These are phyloP conservation scores for Gymnoscopelus braueri DNA, from an alignment of 2,797 vertebrate genomes.

Conservation along the genomic window DNA sequence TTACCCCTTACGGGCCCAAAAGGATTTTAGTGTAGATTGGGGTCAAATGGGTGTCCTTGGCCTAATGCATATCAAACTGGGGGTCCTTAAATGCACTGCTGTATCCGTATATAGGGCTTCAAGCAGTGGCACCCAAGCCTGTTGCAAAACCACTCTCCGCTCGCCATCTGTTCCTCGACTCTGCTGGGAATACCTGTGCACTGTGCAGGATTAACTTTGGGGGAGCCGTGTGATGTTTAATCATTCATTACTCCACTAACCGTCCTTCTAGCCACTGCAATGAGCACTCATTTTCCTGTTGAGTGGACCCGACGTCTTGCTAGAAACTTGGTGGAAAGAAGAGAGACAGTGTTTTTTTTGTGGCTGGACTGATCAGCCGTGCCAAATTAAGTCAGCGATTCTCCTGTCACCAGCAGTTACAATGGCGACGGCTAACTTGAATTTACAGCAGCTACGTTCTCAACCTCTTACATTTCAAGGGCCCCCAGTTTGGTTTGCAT, in stretches of 20 bases:
- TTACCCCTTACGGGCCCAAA: too few species aligned
- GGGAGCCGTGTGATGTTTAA: conserved; percentile 73
- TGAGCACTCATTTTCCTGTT: conserved; percentile 83
- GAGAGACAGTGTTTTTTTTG: conserved; percentile 54
- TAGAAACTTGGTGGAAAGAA: conserved; percentile 41
- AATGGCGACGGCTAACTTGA: conserved; percentile 20
- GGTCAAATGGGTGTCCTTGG: too few species aligned
- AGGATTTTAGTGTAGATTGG: too few species aligned
- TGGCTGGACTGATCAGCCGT: conserved; percentile 38
- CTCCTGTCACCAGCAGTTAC: conserved; percentile 41
- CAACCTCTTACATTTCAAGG: too few species aligned
- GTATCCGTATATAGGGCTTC: too few species aligned
- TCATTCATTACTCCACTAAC: conserved; percentile 82
- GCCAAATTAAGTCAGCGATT: conserved; percentile 53
- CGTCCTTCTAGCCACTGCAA: conserved; percentile 75
- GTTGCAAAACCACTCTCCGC: conserved; percentile 57
- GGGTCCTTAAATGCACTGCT: too few species aligned
- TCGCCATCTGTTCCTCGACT: conserved; percentile 76
- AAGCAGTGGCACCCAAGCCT: conserved; percentile 25
- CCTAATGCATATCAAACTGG: too few species aligned
- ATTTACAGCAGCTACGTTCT: background rate
- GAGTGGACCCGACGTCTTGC: conserved; percentile 72
- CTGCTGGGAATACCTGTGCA: conserved; percentile 80
- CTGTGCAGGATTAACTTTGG: conserved; percentile 75
- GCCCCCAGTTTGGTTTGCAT: too few species aligned